These are phyloP conservation scores for Choreutis nemorana DNA, from an alignment of 2,888 invertebrate genomes.

Conservation along the genomic window DNA sequence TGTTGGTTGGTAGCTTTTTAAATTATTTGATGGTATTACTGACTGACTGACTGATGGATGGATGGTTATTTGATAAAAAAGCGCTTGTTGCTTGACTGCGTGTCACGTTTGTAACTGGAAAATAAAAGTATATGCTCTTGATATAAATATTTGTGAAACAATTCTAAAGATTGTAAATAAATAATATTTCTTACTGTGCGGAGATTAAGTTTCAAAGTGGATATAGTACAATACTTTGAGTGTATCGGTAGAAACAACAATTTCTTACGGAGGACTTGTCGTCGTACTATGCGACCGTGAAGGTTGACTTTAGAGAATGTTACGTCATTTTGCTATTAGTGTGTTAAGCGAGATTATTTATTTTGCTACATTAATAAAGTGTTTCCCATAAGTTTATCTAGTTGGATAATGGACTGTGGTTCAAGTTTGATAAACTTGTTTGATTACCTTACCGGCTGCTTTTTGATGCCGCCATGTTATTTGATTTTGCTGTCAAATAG, in stretches of 20 bases:
- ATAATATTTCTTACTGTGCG: too few relatives aligned
- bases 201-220: too few relatives aligned
- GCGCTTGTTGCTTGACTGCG: constrained; percentile 60
- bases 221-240: constrained; percentile 8
- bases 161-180: constrained; percentile 18
- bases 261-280: constrained; percentile 38
- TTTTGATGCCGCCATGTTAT: constrained; percentile 65
- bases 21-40: constrained; percentile 9
- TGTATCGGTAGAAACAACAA: constrained; percentile 22
- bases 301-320: constrained; percentile 67
- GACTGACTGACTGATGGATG: constrained; percentile 1
- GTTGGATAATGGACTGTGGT: too few relatives aligned
- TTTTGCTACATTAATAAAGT: constrained; percentile 34
- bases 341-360: constrained; percentile 48
- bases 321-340: constrained; percentile 62
- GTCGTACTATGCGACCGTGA: constrained; percentile 60
- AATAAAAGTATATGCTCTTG: constrained; percentile 45
- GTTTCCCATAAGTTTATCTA: constrained; percentile 27
- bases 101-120: constrained; percentile 67
- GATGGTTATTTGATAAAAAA: too few relatives aligned
- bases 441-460: constrained; percentile 52
- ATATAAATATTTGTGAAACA: constrained; percentile 32
- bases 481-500: constrained; percentile 60
- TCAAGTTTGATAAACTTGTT: too few relatives aligned
- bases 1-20: constrained; percentile 9